phyloP scores from a whole-genome alignment of 2,888 invertebrate species.

The Diarsia rubi region DNA sequence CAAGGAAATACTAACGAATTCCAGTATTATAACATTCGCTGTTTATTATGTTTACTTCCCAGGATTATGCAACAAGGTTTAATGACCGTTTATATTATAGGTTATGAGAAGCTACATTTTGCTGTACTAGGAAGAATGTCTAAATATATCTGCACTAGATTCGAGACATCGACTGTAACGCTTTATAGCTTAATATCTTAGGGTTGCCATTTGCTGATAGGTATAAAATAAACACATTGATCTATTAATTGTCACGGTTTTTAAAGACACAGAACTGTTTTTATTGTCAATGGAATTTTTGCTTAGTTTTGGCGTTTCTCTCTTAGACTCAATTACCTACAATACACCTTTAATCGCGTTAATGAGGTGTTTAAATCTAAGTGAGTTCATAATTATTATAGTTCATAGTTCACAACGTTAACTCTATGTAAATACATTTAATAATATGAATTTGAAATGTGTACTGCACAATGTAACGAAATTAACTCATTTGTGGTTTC shows the following conservation, averaged over 20 bases:
- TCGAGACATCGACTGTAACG: conserved; percentile 56
- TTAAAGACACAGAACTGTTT: background rate
- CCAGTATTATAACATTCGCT: conserved; percentile 29
- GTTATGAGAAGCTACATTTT: conserved; percentile 69
- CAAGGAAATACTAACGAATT: conserved; percentile 35
- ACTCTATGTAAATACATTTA: no score
- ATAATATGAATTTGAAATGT: no score
- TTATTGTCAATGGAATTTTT: background rate
- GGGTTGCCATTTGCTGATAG: conserved; percentile 13
- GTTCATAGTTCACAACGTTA: no score
- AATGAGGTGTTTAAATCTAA: background rate
- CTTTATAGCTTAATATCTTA: conserved; percentile 32
- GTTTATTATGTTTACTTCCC: conserved; percentile 56
- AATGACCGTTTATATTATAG: conserved; percentile 70
- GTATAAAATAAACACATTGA: background rate
- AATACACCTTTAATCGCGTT: background rate
- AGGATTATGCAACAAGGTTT: conserved; percentile 70
- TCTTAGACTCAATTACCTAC: background rate
- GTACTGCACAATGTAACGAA: no score
- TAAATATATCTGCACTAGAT: conserved; percentile 79
- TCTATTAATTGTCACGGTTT: background rate
- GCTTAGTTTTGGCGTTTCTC: background rate
- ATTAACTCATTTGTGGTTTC: no score
- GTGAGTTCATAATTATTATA: background rate
- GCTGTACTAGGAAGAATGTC: conserved; percentile 74